Percentiles rank a stretch among this genome's conserved stretches.
Conservation (phyloP, 2,888 invertebrate genomes). For the Dryocosmus kuriphilus region DNA sequence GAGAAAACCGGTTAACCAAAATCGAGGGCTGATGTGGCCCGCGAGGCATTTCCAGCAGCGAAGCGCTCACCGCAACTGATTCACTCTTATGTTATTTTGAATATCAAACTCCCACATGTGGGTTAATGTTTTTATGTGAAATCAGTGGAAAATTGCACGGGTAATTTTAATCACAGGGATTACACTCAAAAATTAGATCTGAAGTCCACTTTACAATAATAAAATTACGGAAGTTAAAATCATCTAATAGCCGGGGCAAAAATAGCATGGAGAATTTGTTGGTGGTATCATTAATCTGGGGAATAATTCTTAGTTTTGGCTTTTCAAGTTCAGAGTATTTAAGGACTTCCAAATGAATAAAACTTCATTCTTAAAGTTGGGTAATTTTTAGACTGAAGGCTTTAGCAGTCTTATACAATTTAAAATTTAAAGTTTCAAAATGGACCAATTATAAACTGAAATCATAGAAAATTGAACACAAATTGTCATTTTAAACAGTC, state of each 20-base stretch:
- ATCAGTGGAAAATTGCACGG: slow-evolving; percentile 17
- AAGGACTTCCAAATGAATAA: too few species aligned
- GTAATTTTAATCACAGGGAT: background rate
- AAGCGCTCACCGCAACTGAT: slow-evolving; percentile 15
- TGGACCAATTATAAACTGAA: too few species aligned
- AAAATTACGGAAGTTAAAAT: background rate
- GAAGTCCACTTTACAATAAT: background rate
- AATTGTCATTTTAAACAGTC: too few species aligned
- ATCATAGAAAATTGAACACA: too few species aligned
- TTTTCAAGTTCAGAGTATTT: too few species aligned
- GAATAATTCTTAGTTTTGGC: background rate
- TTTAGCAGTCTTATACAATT: too few species aligned
- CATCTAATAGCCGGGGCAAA: background rate
- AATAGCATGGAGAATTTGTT: background rate
- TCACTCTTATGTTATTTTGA: slow-evolving; percentile 5
- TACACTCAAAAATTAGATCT: background rate
- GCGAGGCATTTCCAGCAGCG: background rate
- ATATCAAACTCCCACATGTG: background rate
- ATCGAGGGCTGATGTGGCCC: slow-evolving; percentile 29
- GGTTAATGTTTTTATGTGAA: slow-evolving; percentile 25
- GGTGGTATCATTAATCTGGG: background rate
- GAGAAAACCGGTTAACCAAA: slow-evolving; percentile 28
- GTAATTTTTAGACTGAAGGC: too few species aligned
- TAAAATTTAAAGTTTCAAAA: too few species aligned
- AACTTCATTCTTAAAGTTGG: too few species aligned